Conservation (phyloP, 2,797 vertebrate species). For the Phataginus tetradactyla region DNA sequence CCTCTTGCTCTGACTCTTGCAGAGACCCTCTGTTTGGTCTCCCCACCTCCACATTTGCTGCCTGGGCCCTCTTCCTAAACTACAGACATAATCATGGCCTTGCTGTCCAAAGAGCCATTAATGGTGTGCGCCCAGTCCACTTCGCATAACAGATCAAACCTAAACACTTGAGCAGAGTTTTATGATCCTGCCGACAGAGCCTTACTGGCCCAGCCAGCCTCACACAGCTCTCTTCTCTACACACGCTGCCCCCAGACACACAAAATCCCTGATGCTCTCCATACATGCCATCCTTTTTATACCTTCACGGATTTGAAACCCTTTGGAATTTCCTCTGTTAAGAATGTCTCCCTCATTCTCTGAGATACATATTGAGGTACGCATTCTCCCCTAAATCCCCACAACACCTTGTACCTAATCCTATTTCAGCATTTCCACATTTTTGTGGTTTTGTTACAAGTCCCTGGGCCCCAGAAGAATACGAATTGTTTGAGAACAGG, state of each 20-base stretch:
- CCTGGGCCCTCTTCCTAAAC: neutral
- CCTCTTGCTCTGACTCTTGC: neutral
- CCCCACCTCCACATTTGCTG: neutral
- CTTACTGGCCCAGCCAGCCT: neutral
- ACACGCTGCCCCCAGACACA: neutral
- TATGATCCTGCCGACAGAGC: neutral
- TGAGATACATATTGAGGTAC: neutral
- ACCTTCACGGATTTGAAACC: neutral
- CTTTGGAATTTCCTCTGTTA: neutral
- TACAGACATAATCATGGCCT: neutral
- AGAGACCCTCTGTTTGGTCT: neutral
- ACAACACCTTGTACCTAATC: too few species aligned
- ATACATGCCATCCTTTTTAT: too few species aligned
- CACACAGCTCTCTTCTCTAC: neutral
- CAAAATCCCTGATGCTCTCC: rapidly evolving
- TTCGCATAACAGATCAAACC: neutral
- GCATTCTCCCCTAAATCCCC: neutral
- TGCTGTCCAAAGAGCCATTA: neutral
- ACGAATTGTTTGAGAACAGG: neutral
- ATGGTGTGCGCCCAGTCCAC: too few species aligned
- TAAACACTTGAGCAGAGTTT: neutral
- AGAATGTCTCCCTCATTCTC: neutral
- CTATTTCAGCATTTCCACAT: neutral
- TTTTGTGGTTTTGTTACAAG: neutral
- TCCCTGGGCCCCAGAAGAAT: too few species aligned